Evolutionary conservation across 23 tunicate genomes (phyloP), one percentile per base, ranked within the genome.

Genomic region (Halocynthia roretzi): DNA sequence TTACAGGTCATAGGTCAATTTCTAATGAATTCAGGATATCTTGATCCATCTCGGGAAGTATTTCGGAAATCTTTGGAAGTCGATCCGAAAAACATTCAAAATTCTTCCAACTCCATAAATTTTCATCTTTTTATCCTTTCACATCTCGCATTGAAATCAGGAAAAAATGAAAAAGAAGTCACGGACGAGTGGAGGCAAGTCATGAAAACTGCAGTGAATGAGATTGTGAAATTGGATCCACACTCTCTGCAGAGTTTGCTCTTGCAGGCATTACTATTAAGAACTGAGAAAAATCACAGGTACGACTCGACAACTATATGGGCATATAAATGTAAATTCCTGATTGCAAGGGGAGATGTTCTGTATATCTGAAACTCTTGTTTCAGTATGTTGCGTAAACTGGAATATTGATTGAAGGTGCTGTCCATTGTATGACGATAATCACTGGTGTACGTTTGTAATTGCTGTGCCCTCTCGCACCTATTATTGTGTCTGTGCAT

Each of bases 281-380:
- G 78, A 50, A 7, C 56, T 52, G 83, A 80, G 22, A 53, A 69
- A 8, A 80, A 80, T 53, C 83, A 68, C 60, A 67, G 83, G 83
- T 80, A 51, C 60, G 49, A 8, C 8, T 68, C 5, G 72, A 0
- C 2, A 2, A 68, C 72, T 68, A 31, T 1, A 31, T 31, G 4
- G 4, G 44, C 1, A 31, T 31, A 31, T 31, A 31, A 31, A 31
- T 31, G 44, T 31, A 31, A 31, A 31, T 0, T 31, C 44, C 44
- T 4, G 44, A 31, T 31, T 31, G 4, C 44, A 31, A 31, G 44
- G 44, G 44, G 4, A 4, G 44, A 31, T 31, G 44, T 1, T 31
- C 44, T 31, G 44, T 31, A n/a, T n/a, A n/a, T n/a, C n/a, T n/a
- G n/a, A n/a, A n/a, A n/a, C n/a, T n/a, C n/a, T n/a, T n/a, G n/a